phyloP scores from a whole-genome alignment of 2,888 invertebrate species.

The Ischnura elegans region DNA sequence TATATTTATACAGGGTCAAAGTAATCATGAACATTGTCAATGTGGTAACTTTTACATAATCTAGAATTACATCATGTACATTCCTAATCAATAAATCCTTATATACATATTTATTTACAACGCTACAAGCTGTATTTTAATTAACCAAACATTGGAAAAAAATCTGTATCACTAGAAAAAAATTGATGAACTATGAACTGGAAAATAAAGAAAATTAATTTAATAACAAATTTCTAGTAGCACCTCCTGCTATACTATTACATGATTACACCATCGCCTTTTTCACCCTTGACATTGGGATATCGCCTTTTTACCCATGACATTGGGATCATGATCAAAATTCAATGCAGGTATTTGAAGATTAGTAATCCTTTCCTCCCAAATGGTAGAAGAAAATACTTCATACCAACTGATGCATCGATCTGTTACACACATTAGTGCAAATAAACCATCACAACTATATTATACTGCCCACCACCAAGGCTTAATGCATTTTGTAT shows the following conservation, averaged over 20 bases:
- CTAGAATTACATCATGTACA: conserved; percentile 31
- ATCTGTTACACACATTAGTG: neutral
- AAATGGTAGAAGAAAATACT: neutral
- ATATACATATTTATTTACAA: conserved; percentile 35
- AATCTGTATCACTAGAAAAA: neutral
- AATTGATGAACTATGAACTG: neutral
- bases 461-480: neutral
- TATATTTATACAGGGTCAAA: conserved; percentile 1
- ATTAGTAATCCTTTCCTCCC: neutral
- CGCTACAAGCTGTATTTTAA: neutral
- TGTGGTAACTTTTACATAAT: conserved; percentile 1
- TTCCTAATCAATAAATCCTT: neutral
- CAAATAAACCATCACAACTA: neutral
- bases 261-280: neutral
- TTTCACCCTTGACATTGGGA: neutral
- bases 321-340: too few relatives aligned
- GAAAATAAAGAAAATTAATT: neutral
- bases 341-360: too few relatives aligned
- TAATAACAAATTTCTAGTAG: neutral
- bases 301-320: neutral
- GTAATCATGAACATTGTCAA: neutral
- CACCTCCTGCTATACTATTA: neutral
- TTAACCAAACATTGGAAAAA: neutral
- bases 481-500: neutral
- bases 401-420: neutral